A percentile compares a stretch with the other conserved stretches of the same genome.
Conservation (phyloP, 2,888 invertebrate species). For the Andrena trimmerana region DNA sequence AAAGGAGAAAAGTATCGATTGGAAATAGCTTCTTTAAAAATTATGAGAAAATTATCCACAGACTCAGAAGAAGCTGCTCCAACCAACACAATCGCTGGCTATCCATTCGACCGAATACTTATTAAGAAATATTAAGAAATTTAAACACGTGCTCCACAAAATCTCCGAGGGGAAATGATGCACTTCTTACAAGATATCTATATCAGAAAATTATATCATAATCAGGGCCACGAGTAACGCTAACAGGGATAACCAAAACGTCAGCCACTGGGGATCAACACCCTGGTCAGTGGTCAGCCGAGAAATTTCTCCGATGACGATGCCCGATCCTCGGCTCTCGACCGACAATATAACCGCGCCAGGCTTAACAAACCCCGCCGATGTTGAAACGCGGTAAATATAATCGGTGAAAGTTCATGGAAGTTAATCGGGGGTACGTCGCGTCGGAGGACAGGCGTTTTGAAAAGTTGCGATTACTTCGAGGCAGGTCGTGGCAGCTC, state of each 20-base stretch:
- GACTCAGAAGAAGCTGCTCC: too few species aligned
- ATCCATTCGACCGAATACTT: too few species aligned
- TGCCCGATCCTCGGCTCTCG: not conserved
- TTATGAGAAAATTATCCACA: not conserved
- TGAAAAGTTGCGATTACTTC: constrained; percentile 22
- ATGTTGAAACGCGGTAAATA: constrained; percentile 21
- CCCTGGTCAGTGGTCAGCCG: too few species aligned
- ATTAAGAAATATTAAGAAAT: too few species aligned
- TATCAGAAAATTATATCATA: too few species aligned
- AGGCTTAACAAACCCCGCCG: not conserved
- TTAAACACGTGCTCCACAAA: too few species aligned
- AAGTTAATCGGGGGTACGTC: constrained; percentile 36
- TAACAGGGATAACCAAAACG: too few species aligned
- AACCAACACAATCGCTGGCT: too few species aligned
- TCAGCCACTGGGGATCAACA: too few species aligned
- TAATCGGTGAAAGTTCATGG: constrained; percentile 49
- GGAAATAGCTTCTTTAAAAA: not conserved
- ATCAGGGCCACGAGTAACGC: too few species aligned
- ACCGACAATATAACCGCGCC: not conserved
- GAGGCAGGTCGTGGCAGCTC: constrained; percentile 47
- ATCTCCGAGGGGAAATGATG: too few species aligned
- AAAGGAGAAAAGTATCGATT: not conserved
- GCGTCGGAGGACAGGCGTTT: constrained; percentile 40
- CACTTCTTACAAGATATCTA: too few species aligned
- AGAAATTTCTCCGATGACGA: not conserved